Evolutionary conservation across 2,888 invertebrate species (phyloP).

Genomic region (Drosophila greeni): DNA sequence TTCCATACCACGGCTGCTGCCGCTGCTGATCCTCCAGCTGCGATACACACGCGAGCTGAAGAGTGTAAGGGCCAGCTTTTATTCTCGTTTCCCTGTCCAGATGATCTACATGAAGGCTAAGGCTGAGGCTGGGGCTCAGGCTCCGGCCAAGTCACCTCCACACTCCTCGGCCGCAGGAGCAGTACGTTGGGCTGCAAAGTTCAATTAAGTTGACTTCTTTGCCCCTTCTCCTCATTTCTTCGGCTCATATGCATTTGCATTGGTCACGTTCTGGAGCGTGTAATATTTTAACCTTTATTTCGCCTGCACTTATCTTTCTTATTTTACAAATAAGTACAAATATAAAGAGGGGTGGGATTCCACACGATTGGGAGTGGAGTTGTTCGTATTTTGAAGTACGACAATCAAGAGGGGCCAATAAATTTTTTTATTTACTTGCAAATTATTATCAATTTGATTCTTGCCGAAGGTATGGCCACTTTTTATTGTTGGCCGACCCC

Average conservation of each 20-base stretch:
- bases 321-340: constrained; percentile 70
- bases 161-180: constrained; percentile 58
- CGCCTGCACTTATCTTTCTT: constrained; percentile 12
- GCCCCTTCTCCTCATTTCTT: constrained; percentile 1
- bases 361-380: constrained; percentile 1
- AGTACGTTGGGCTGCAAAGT: constrained; percentile 69
- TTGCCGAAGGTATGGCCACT: constrained; percentile 46
- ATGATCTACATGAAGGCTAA: constrained; percentile 64
- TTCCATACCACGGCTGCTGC: constrained; percentile 26
- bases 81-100: constrained; percentile 39
- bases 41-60: constrained; percentile 67
- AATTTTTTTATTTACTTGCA: constrained; percentile 15
- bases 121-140: background rate
- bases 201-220: constrained; percentile 71
- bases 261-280: constrained; percentile 73
- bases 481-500: constrained; percentile 54
- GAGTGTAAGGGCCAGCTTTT: constrained; percentile 9
- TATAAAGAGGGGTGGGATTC: constrained; percentile 54
- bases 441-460: constrained; percentile 26
- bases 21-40: constrained; percentile 62
- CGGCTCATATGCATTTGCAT: constrained; percentile 71
- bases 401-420: constrained; percentile 13
- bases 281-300: constrained; percentile 66
- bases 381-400: background rate
- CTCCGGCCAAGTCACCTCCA: background rate